Evolutionary conservation across 2,888 invertebrate species (phyloP).

Genomic region (Caprella mutica): DNA sequence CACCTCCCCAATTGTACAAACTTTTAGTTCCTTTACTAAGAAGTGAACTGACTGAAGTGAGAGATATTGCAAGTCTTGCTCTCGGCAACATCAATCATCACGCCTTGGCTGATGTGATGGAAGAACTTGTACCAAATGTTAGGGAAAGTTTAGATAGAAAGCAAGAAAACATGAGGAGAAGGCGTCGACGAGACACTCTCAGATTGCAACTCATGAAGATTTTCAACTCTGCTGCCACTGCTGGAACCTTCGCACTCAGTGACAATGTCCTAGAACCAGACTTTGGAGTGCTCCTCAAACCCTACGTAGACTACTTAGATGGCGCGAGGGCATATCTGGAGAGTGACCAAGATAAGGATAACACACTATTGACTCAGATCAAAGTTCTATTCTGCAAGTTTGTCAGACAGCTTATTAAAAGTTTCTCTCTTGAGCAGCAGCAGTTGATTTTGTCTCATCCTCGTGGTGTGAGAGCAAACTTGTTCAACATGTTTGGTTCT

Average conservation of each 20-base stretch:
- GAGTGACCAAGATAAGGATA: constrained; percentile 86
- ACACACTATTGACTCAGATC: constrained; percentile 72
- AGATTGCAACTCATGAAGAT: constrained; percentile 82
- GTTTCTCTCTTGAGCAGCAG: constrained; percentile 68
- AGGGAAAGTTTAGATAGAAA: constrained; percentile 94
- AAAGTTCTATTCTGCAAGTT: constrained; percentile 89
- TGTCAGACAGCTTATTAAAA: constrained; percentile 81
- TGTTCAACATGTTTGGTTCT: constrained; percentile 82
- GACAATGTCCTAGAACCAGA: constrained; percentile 70
- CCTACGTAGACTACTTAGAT: constrained; percentile 88
- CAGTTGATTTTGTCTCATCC: background rate
- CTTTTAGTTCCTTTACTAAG: constrained; percentile 80
- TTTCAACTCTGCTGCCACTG: constrained; percentile 80
- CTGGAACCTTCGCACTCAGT: constrained; percentile 71
- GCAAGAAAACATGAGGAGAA: constrained; percentile 88
- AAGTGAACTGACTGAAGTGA: constrained; percentile 84
- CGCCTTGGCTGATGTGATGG: constrained; percentile 90
- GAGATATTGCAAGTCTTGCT: constrained; percentile 86
- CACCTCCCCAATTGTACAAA: constrained; percentile 78
- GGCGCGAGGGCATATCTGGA: constrained; percentile 83
- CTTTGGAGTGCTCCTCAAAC: constrained; percentile 68
- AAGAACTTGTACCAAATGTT: constrained; percentile 79
- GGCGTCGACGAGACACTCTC: constrained; percentile 80
- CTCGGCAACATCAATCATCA: constrained; percentile 90
- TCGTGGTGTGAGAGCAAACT: constrained; percentile 46